These are phyloP conservation scores for Drosophila cyrtoloma DNA, from an alignment of 2,888 invertebrate genomes.

Conservation along the genomic window DNA sequence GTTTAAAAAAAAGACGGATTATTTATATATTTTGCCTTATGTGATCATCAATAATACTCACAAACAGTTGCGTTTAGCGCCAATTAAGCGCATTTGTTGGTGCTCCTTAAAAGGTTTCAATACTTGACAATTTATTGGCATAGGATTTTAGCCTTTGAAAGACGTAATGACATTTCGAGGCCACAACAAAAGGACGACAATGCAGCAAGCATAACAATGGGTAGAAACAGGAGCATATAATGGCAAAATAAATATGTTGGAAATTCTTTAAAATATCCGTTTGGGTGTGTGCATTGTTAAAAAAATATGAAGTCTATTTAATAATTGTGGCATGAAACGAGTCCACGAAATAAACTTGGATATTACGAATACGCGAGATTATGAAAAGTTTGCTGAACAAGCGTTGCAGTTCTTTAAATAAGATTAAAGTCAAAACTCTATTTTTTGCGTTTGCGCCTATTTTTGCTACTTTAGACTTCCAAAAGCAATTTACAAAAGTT, in stretches of 20 bases:
- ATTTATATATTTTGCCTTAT: not conserved
- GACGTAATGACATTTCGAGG: slow-evolving; percentile 40
- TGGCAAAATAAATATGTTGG: slow-evolving; percentile 43
- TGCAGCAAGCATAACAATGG: slow-evolving; percentile 48
- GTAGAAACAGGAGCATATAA: slow-evolving; percentile 29
- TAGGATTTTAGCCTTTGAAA: not conserved
- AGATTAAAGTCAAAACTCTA: slow-evolving; percentile 37
- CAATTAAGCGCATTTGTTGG: slow-evolving; percentile 26
- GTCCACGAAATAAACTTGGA: slow-evolving; percentile 23
- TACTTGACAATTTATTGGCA: slow-evolving; percentile 23
- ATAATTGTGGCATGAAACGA: slow-evolving; percentile 65
- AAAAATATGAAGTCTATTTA: slow-evolving; percentile 76
- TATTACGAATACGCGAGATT: slow-evolving; percentile 17
- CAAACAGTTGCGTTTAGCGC: not conserved
- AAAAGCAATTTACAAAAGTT: slow-evolving; percentile 85
- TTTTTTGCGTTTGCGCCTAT: slow-evolving; percentile 35
- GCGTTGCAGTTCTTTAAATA: slow-evolving; percentile 33
- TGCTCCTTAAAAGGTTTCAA: not conserved
- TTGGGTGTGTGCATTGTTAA: slow-evolving; percentile 17
- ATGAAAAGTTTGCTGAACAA: slow-evolving; percentile 13
- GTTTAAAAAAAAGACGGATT: not conserved
- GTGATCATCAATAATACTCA: not conserved
- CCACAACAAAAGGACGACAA: slow-evolving; percentile 47
- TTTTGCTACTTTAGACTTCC: slow-evolving; percentile 48
- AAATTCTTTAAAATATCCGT: slow-evolving; percentile 34